Base-by-base conservation (phyloP, 2,113 vertebrate genomes). In the Polypterus bichir region DNA sequence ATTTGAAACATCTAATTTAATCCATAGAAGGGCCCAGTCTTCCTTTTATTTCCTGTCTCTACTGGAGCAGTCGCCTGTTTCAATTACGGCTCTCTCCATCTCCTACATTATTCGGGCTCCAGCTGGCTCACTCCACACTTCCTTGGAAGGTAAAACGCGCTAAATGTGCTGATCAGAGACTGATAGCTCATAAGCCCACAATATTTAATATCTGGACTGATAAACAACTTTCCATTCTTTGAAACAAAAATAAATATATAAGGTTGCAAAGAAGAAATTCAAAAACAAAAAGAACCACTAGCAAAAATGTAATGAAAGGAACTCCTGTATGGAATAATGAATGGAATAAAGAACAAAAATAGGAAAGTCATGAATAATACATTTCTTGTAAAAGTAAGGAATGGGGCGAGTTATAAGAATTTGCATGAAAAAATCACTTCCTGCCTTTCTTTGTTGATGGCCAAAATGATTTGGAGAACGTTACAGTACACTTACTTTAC, bases 31-130 rank as follows among this genome's bases (percentile, higher is more conserved):
- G 91, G 92, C 91, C 88, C 88, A 79, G 86, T 87, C 88, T 85
- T 91, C 86, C 82, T 88, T 91, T 97, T 91, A 93, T 97, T 97
- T 97, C 95, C 95, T 97, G 93, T 93, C 92, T 94, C 91, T 79
- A 75, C 84, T 82, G 83, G 79, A 88, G 85, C 84, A 88, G 89
- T 94, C 90, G 90, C 92, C 91, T 97, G 91, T 93, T 96, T 92
- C 87, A 98, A 96, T 97, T 96, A 97, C 77, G 79, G 88, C 84
- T 87, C 87, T 83, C 86, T 87, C 84, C 83, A 80, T 85, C 85
- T 87, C 68, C 81, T 88, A 77, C 84, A 77, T 80, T 79, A 81
- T 78, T 75, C 1, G 59, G 68, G 83, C 82, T 89, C 80, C 83
- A 90, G 83, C 86, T 90, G 81, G 82, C 85, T 86, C 77, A 53